Evolutionary conservation across 2,113 vertebrate genomes (phyloP).

Genomic region (Corvus cornix): DNA sequence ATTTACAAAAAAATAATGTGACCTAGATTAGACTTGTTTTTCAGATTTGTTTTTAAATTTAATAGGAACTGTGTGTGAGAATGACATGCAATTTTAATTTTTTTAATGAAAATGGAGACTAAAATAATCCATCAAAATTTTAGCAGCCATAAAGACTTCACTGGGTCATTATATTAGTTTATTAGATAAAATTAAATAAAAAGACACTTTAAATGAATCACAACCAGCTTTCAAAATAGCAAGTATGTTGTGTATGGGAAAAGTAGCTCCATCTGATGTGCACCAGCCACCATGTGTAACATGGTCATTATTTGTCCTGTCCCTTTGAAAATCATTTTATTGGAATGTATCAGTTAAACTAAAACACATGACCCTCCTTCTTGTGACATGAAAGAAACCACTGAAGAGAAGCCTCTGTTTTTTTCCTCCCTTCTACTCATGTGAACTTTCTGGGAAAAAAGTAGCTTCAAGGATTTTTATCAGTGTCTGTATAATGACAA

Average conservation of each 20-base stretch:
- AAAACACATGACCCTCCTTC: constrained; percentile 77
- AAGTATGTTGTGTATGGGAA: constrained; percentile 71
- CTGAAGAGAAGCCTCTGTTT: constrained; percentile 54
- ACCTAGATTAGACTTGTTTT: neutral
- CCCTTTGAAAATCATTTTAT: constrained; percentile 85
- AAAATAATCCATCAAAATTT: constrained; percentile 50
- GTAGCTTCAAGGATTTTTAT: constrained; percentile 65
- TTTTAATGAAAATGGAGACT: constrained; percentile 30
- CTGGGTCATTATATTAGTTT: constrained; percentile 67
- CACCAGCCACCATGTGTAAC: constrained; percentile 68
- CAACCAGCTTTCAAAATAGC: constrained; percentile 68
- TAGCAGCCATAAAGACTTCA: constrained; percentile 60
- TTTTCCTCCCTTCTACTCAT: constrained; percentile 14
- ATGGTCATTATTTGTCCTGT: constrained; percentile 74
- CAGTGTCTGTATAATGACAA: constrained; percentile 64
- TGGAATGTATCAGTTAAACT: constrained; percentile 83
- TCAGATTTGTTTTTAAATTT: neutral
- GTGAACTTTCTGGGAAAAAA: constrained; percentile 65
- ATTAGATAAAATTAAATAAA: constrained; percentile 68
- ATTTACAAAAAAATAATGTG: neutral
- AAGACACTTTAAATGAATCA: constrained; percentile 67
- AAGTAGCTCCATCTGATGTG: constrained; percentile 76
- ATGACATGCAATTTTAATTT: constrained; percentile 16
- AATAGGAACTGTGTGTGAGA: neutral
- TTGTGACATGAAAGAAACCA: constrained; percentile 76